Evolutionary conservation across 2,113 vertebrate species (phyloP).

Genomic region (Pseudorhombus dupliciocellatus): DNA sequence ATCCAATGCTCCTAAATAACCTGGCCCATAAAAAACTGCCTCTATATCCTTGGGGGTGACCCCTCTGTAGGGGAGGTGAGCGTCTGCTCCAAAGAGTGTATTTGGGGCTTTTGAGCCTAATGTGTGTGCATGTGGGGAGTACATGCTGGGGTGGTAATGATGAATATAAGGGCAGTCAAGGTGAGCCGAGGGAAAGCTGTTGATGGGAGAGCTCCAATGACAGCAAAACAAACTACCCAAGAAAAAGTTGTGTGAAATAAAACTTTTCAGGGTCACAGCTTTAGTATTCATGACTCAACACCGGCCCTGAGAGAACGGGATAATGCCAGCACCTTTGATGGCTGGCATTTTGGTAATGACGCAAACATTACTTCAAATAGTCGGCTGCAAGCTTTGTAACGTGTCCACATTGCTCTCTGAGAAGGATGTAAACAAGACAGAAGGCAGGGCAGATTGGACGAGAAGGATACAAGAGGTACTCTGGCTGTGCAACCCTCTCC

Average conservation of each 20-base stretch:
- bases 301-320: slow-evolving; percentile 13
- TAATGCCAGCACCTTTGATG: slow-evolving; percentile 41
- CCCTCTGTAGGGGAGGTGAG: slow-evolving; percentile 21
- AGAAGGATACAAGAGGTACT: slow-evolving; percentile 7
- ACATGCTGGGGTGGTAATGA: slow-evolving; percentile 51
- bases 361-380: slow-evolving; percentile 31
- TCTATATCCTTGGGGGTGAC: slow-evolving; percentile 57
- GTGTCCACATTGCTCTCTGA: slow-evolving; percentile 19
- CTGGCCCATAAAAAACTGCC: slow-evolving; percentile 32
- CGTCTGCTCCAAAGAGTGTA: not conserved
- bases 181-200: slow-evolving; percentile 56
- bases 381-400: slow-evolving; percentile 23
- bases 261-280: slow-evolving; percentile 56
- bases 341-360: slow-evolving; percentile 52
- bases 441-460: not conserved
- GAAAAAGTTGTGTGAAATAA: slow-evolving; percentile 34
- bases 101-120: slow-evolving; percentile 4
- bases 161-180: slow-evolving; percentile 69
- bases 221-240: slow-evolving; percentile 48
- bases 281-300: slow-evolving; percentile 34
- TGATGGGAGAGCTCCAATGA: slow-evolving; percentile 29
- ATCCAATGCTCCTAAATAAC: too few relatives aligned
- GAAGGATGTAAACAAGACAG: slow-evolving; percentile 13
- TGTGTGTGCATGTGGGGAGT: slow-evolving; percentile 21
- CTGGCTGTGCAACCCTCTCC: slow-evolving; percentile 2